Evolutionary conservation across 2,113 vertebrate species (phyloP), one percentile per base, ranked within the genome.

Genomic region (Onychostruthus taczanowskii): DNA sequence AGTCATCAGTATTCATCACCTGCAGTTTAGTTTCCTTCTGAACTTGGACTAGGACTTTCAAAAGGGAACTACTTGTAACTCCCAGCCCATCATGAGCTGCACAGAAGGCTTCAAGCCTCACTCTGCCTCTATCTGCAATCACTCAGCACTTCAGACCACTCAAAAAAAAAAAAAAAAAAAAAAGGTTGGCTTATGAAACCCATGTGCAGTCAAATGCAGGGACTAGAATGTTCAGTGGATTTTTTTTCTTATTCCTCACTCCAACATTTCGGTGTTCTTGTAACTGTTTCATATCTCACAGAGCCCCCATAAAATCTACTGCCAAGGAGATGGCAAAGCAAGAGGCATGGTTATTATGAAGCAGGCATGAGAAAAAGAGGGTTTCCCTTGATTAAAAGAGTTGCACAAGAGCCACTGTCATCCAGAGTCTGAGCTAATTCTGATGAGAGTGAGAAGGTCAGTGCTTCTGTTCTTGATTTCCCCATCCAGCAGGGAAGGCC

Each of bases 71-170:
- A 56, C 95, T 94, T 74, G 55, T 88, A 86, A 93, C 94, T 94
- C 95, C 91, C 90, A 90, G 43, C 46, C 95, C 91, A 83, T 85
- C 94, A 70, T 27, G 79, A 94, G 72, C 91, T 52, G 55, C 70
- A 90, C 59, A 87, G 91, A 80, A 88, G 75, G 93, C 67, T 95
- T 91, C 91, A 91, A 94, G 82, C 91, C 67, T 95, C 59, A 3
- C 55, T 87, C 93, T 91, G 70, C 70, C 84, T 93, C 95, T 91
- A 3, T 74, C 89, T 81, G 75, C 84, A 90, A 95, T 96, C 96
- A 69, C 84, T 97, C 62, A 55, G 67, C 94, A 83, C 84, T 96
- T 95, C 94, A 96, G 84, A 89, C 92, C 89, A 91, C 91, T 93
- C 44, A 84, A 64, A 92, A 76, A 78, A 58, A 84, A 63, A 75